Evolutionary conservation across 2,113 vertebrate species (phyloP).

Genomic region (Ascaphus truei): DNA sequence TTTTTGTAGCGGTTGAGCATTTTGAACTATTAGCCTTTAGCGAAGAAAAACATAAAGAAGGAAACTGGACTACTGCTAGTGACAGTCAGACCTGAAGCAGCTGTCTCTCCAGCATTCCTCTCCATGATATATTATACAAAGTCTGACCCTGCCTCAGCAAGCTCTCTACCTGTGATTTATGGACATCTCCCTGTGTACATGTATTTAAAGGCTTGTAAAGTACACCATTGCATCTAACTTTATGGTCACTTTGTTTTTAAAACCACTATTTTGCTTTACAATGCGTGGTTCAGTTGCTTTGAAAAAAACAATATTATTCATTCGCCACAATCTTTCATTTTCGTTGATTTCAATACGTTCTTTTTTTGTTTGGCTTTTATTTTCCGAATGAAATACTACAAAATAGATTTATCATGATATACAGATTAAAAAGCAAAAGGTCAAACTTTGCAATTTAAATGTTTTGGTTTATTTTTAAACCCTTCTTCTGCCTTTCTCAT

Average conservation of each 20-base stretch:
- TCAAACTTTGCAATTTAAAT: too few species aligned
- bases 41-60: background rate
- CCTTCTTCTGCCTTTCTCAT: too few species aligned
- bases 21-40: background rate
- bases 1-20: constrained; percentile 3
- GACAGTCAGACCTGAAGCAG: background rate
- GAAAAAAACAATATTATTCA: too few species aligned
- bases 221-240: background rate
- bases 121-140: constrained; percentile 1
- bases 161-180: constrained; percentile 4
- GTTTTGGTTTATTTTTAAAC: too few species aligned
- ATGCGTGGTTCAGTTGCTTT: background rate
- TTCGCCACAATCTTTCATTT: too few species aligned
- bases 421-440: too few species aligned
- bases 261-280: background rate
- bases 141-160: background rate
- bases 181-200: background rate
- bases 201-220: background rate
- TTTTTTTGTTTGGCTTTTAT: too few species aligned
- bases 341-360: too few species aligned
- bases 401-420: too few species aligned
- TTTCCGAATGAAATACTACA: too few species aligned
- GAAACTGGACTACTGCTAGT: background rate
- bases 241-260: background rate
- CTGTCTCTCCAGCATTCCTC: background rate